Evolutionary conservation across 2,888 invertebrate species (phyloP).

Genomic region (Drosophila testacea): DNA sequence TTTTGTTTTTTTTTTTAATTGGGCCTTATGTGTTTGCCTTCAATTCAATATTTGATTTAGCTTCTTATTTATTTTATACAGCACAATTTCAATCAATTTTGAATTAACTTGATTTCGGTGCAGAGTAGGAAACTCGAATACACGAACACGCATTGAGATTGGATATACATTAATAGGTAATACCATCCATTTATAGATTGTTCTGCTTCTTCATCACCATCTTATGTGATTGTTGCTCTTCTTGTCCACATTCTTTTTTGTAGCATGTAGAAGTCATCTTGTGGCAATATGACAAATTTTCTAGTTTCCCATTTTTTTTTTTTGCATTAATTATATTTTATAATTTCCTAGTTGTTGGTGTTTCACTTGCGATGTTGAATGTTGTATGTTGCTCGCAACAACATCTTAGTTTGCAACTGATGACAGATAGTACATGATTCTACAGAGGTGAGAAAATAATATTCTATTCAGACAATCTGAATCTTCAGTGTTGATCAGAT

Average conservation of each 20-base stretch:
- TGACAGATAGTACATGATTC: background rate
- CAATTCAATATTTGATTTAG: constrained; percentile 44
- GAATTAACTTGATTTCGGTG: constrained; percentile 42
- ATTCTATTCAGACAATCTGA: constrained; percentile 17
- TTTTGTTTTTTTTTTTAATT: constrained; percentile 23
- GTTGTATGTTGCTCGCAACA: constrained; percentile 38
- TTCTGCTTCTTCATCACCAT: constrained; percentile 3
- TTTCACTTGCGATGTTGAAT: constrained; percentile 42
- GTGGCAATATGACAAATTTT: constrained; percentile 67
- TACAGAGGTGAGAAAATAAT: constrained; percentile 3
- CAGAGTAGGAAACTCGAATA: constrained; percentile 41
- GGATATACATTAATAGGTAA: constrained; percentile 44
- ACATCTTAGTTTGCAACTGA: constrained; percentile 8
- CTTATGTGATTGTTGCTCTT: constrained; percentile 28
- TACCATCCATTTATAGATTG: constrained; percentile 21
- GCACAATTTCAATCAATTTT: constrained; percentile 48
- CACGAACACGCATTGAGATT: constrained; percentile 14
- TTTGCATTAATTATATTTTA: constrained; percentile 56
- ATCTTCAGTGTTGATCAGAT: constrained; percentile 6
- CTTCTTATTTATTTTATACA: constrained; percentile 24
- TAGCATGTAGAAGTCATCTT: constrained; percentile 5
- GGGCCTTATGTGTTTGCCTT: constrained; percentile 21
- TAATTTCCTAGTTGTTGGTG: constrained; percentile 77
- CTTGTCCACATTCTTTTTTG: constrained; percentile 18
- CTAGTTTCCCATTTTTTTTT: constrained; percentile 67